Evolutionary conservation across 2,797 vertebrate genomes (phyloP).

Genomic region (Paedocypris micromegethes): DNA sequence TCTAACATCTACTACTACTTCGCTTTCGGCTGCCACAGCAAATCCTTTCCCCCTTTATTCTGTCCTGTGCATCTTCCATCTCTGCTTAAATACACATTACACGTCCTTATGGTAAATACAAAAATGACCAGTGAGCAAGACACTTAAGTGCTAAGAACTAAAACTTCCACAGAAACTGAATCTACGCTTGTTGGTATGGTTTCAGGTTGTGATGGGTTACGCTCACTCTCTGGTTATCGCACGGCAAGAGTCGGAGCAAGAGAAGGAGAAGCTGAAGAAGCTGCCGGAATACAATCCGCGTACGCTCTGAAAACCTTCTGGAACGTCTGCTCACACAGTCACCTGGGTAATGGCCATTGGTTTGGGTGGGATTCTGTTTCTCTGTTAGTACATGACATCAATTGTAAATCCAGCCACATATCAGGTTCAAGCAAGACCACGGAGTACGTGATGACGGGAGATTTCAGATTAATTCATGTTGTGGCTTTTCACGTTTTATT

Average conservation of each 20-base stretch:
- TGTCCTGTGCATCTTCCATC: not conserved
- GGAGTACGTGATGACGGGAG: slow-evolving; percentile 31
- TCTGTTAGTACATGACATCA: slow-evolving; percentile 27
- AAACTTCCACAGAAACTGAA: too few species aligned
- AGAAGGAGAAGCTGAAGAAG: slow-evolving; percentile 85
- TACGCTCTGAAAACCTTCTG: slow-evolving; percentile 73
- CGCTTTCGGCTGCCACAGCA: too few species aligned
- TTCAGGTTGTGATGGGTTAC: slow-evolving; percentile 91
- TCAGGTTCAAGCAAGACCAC: slow-evolving; percentile 34
- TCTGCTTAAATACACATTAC: not conserved
- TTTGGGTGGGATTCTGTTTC: slow-evolving; percentile 33
- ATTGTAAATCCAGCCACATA: slow-evolving; percentile 46
- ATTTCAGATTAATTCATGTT: slow-evolving; percentile 25
- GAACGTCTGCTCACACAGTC: slow-evolving; percentile 45
- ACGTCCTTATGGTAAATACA: too few species aligned
- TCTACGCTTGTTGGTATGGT: slow-evolving; percentile 2
- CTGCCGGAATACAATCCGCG: slow-evolving; percentile 94
- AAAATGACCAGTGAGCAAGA: too few species aligned
- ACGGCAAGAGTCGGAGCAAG: slow-evolving; percentile 79
- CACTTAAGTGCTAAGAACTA: too few species aligned
- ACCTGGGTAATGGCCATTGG: slow-evolving; percentile 44
- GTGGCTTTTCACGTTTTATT: slow-evolving; percentile 25
- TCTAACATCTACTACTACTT: too few species aligned
- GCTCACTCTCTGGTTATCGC: slow-evolving; percentile 85
- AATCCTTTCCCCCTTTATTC: too few species aligned